Percentiles rank a stretch among this genome's conserved stretches.
These are phyloP conservation scores for Ophioninae sp. DNA, from an alignment of 2,888 invertebrate genomes.

Conservation along the genomic window DNA sequence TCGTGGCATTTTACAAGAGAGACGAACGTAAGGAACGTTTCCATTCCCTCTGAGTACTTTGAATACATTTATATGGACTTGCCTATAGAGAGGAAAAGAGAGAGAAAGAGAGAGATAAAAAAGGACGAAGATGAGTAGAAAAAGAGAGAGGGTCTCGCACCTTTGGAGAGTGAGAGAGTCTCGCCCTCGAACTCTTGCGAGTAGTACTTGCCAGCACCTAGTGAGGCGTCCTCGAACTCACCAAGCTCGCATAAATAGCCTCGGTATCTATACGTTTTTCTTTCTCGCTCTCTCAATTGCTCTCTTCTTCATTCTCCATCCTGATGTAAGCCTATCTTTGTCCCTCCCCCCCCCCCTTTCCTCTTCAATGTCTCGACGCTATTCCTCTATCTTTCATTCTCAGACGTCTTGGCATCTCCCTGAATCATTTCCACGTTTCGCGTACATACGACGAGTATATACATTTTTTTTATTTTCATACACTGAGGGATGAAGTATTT, in stretches of 20 bases:
- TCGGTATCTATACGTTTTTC: slow-evolving; percentile 20
- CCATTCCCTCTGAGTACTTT: slow-evolving; percentile 31
- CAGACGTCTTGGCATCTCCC: slow-evolving; percentile 51
- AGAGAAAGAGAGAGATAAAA: not conserved
- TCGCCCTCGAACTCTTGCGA: slow-evolving; percentile 52
- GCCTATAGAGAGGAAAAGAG: slow-evolving; percentile 11
- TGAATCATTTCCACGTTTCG: slow-evolving; percentile 51
- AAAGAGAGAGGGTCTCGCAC: slow-evolving; percentile 54
- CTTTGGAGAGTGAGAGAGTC: slow-evolving; percentile 44
- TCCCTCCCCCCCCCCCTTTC: slow-evolving; percentile 31
- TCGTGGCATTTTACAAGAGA: slow-evolving; percentile 48
- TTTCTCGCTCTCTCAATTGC: slow-evolving; percentile 25
- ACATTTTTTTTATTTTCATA: not conserved
- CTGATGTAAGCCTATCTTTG: not conserved
- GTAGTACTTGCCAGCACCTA: slow-evolving; percentile 11
- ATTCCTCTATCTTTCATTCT: slow-evolving; percentile 41
- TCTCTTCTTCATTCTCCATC: slow-evolving; percentile 23
- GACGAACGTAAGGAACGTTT: slow-evolving; percentile 36
- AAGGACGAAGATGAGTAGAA: slow-evolving; percentile 13
- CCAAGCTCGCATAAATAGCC: slow-evolving; percentile 54
- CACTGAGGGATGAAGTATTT: too few relatives aligned
- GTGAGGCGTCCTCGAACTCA: slow-evolving; percentile 49
- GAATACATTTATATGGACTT: slow-evolving; percentile 23
- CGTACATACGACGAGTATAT: not conserved
- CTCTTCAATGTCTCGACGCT: slow-evolving; percentile 38